Evolutionary conservation across 2,113 vertebrate species (phyloP), one percentile per base, ranked within the genome.

Genomic region (Eublepharis macularius): DNA sequence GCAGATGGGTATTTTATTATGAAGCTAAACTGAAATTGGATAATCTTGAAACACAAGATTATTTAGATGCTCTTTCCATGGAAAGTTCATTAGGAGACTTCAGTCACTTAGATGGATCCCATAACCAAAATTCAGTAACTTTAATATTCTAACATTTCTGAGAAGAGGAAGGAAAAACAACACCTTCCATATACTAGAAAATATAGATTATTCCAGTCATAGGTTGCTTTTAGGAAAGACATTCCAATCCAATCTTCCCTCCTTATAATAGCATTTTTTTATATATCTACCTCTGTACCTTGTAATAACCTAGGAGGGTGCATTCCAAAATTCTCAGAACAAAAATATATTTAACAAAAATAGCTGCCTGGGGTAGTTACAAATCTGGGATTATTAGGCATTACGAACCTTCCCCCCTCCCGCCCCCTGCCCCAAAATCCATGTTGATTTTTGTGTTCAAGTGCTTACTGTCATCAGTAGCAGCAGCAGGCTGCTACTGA

Each of bases 61-160:
- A 16, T 86, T 90, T 57, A 69, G 88, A 81, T 79, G 78, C 74
- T 93, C 79, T 4, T 92, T 92, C 89, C 74, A 85, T 86, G 34
- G 17, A 49, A 70, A 88, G 84, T 88, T 90, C 88, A 92, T 92
- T 85, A 87, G 54, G 66, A 90, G 70, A 74, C 80, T 34, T 69
- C 91, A 73, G 2, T 86, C 69, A 54, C 82, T 87, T 45, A 72
- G 49, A n/a, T n/a, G n/a, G n/a, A 85, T 68, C 19, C 54, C 79
- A 80, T 66, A 82, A 86, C 88, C 92, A 83, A 90, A 86, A 82
- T 84, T 73, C 86, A 84, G 36, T 66, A 12, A n/a, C 49, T 86
- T 68, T 82, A 49, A 7, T 0, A 68, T 89, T 65, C 70, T 91
- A 11, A 51, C 65, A 47, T 83, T 90, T 92, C 83, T 82, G 21